These are phyloP conservation scores for Drosophila multiciliata DNA, from an alignment of 2,888 invertebrate genomes.

Conservation along the genomic window DNA sequence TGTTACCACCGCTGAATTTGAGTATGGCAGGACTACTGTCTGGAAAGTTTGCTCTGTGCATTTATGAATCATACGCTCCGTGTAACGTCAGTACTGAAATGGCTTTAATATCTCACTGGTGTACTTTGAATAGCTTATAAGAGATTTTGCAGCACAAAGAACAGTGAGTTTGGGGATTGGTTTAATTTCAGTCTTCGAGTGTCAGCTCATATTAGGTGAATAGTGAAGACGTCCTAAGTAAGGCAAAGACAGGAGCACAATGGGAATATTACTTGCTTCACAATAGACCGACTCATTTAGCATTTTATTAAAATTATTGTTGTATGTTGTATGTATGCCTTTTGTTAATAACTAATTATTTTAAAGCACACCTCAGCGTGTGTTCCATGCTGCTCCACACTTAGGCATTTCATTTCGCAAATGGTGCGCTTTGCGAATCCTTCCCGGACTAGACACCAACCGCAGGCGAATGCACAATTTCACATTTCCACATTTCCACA, in stretches of 20 bases:
- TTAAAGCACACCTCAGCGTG: background rate
- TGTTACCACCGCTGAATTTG: background rate
- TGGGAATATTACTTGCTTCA: background rate
- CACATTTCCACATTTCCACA: slow-evolving; percentile 9
- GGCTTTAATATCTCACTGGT: slow-evolving; percentile 35
- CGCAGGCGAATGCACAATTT: slow-evolving; percentile 15
- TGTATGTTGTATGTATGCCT: background rate
- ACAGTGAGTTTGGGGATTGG: background rate
- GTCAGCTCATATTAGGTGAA: background rate
- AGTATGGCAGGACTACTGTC: background rate
- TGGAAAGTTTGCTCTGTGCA: slow-evolving; percentile 2
- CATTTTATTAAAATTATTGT: background rate
- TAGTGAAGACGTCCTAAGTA: background rate
- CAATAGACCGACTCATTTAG: background rate
- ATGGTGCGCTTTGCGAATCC: slow-evolving; percentile 40
- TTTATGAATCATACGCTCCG: slow-evolving; percentile 44
- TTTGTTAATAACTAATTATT: background rate
- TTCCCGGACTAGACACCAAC: slow-evolving; percentile 10
- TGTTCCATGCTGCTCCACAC: slow-evolving; percentile 14
- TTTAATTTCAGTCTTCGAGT: slow-evolving; percentile 1
- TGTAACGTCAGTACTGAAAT: slow-evolving; percentile 19
- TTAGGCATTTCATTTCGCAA: slow-evolving; percentile 61
- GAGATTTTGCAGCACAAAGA: slow-evolving; percentile 7
- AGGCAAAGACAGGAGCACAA: too few species aligned
- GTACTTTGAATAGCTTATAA: slow-evolving; percentile 17